A percentile compares a stretch with the other conserved stretches of the same genome.
These are phyloP conservation scores for Aphelocoma californica DNA, from an alignment of 2,797 vertebrate species.

Conservation along the genomic window DNA sequence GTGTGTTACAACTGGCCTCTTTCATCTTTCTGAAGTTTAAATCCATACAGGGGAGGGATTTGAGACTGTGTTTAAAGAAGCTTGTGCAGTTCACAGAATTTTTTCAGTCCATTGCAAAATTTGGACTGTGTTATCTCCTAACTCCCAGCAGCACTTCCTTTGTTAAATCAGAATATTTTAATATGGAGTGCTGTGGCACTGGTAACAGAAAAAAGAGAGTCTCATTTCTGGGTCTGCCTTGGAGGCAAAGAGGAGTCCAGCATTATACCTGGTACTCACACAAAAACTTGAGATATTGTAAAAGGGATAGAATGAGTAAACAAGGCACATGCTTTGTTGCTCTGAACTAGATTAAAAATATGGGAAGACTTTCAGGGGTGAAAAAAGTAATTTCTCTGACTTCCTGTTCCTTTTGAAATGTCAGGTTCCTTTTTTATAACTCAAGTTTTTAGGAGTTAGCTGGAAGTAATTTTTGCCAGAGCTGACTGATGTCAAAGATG, in stretches of 20 bases:
- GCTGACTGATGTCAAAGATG: not conserved
- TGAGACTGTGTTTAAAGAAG: not conserved
- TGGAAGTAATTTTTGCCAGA: not conserved
- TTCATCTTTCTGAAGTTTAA: not conserved
- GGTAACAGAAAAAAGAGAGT: not conserved
- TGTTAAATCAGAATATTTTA: not conserved
- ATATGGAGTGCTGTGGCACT: not conserved
- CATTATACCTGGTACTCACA: not conserved
- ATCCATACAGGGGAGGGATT: not conserved
- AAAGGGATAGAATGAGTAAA: not conserved
- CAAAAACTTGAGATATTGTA: not conserved
- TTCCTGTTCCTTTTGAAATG: not conserved
- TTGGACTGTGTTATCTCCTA: not conserved
- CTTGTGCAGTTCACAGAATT: not conserved
- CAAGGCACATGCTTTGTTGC: not conserved
- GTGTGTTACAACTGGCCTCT: not conserved
- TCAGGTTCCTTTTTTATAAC: not conserved
- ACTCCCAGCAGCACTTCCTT: not conserved
- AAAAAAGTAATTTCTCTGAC: not conserved
- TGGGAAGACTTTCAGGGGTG: not conserved
- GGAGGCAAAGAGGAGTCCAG: not conserved
- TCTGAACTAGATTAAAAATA: not conserved
- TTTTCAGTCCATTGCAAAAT: not conserved
- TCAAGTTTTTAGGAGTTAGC: not conserved
- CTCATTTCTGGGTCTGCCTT: not conserved